A percentile compares a stretch with the other conserved stretches of the same genome.
Evolutionary conservation across 2,888 invertebrate genomes (phyloP).

Genomic region (Calameuta filiformis): DNA sequence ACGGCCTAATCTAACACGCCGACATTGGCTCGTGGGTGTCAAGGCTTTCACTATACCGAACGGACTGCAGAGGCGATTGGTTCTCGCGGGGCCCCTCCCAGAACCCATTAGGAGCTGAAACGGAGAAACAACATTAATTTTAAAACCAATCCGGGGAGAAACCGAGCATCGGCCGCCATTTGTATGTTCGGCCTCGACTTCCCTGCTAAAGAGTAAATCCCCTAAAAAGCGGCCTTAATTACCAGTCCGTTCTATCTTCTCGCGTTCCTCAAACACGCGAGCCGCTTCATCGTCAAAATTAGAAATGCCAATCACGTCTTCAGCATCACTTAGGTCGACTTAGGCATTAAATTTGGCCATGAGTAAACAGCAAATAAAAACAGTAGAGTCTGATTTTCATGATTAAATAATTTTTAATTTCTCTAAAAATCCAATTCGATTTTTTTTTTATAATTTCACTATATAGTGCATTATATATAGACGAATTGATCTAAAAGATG

Average conservation of each 20-base stretch:
- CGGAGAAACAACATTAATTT: conserved; percentile 61
- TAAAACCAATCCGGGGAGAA: conserved; percentile 55
- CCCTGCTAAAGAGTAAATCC: conserved; percentile 28
- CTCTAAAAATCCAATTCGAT: not conserved
- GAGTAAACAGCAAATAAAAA: not conserved
- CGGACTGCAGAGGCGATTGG: conserved; percentile 54
- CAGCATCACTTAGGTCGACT: not conserved
- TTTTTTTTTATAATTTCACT: too few relatives aligned
- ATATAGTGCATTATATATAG: too few relatives aligned
- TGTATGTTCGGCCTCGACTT: conserved; percentile 37
- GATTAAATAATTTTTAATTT: not conserved
- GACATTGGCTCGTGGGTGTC: conserved; percentile 53
- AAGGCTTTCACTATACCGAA: conserved; percentile 50
- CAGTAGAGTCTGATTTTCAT: not conserved
- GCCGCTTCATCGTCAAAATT: conserved; percentile 18
- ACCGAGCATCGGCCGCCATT: conserved; percentile 52
- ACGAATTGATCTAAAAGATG: not conserved
- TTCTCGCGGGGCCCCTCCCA: conserved; percentile 57
- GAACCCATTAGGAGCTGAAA: conserved; percentile 58
- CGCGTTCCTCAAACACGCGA: conserved; percentile 23
- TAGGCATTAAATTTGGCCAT: not conserved
- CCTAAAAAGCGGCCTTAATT: conserved; percentile 48
- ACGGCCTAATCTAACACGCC: conserved; percentile 15
- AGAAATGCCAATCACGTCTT: conserved; percentile 11
- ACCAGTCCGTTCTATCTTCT: conserved; percentile 26